Percentiles rank a stretch among this genome's conserved stretches.
Conservation (phyloP, 2,888 invertebrate genomes). For the Andrena flavipes region DNA sequence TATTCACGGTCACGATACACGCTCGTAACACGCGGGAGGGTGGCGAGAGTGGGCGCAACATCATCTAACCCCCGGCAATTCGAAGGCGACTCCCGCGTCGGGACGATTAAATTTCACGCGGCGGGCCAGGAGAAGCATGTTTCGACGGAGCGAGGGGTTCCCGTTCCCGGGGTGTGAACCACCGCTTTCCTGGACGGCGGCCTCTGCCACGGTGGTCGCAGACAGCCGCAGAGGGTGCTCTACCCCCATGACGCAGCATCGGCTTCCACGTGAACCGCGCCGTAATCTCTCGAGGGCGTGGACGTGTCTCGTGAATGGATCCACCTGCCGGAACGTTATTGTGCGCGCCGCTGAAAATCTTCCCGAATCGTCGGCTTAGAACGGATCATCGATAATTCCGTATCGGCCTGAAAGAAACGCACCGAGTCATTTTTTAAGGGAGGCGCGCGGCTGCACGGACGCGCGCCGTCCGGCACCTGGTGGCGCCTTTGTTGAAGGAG, state of each 20-base stretch:
- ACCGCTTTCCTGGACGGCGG: slow-evolving; percentile 53
- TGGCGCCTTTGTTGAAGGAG: background rate
- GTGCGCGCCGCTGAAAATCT: slow-evolving; percentile 21
- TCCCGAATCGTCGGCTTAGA: slow-evolving; percentile 39
- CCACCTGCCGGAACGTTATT: slow-evolving; percentile 66
- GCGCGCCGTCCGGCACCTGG: background rate
- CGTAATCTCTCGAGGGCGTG: slow-evolving; percentile 71
- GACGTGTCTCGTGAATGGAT: slow-evolving; percentile 63
- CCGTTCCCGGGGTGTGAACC: slow-evolving; percentile 50
- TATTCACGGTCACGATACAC: slow-evolving; percentile 74
- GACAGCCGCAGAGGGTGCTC: slow-evolving; percentile 43
- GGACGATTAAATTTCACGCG: slow-evolving; percentile 79
- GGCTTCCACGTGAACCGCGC: slow-evolving; percentile 66
- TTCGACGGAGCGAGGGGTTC: slow-evolving; percentile 38
- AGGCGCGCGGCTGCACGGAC: background rate
- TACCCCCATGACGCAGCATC: slow-evolving; percentile 67
- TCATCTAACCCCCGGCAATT: slow-evolving; percentile 54
- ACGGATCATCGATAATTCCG: slow-evolving; percentile 46
- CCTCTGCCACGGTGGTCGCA: slow-evolving; percentile 55
- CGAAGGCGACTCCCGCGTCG: slow-evolving; percentile 54
- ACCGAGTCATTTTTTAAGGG: slow-evolving; percentile 33
- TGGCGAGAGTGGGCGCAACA: slow-evolving; percentile 37
- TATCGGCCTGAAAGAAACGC: background rate
- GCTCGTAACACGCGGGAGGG: slow-evolving; percentile 39
- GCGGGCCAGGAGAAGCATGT: slow-evolving; percentile 59